phyloP scores from a whole-genome alignment of 2,113 vertebrate species.

The Apodemus speciosus region DNA sequence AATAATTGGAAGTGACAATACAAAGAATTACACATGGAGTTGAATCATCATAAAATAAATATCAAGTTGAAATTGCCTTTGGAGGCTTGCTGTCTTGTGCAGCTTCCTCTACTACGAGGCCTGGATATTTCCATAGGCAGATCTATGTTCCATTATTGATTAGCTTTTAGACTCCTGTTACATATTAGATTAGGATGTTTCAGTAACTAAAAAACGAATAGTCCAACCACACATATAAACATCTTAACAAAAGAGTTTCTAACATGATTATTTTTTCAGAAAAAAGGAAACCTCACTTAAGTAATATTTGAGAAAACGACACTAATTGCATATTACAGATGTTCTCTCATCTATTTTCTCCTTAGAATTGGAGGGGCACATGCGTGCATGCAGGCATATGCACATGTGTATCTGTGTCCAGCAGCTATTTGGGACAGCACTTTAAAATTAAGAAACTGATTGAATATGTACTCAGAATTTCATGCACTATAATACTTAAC shows the following conservation, averaged over 20 bases:
- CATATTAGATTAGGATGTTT: conserved; percentile 84
- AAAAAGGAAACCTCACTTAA: conserved; percentile 60
- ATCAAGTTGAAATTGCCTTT: conserved; percentile 84
- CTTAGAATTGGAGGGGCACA: not conserved
- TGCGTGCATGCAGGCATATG: not conserved
- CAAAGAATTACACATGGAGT: conserved; percentile 81
- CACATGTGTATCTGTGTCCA: not conserved
- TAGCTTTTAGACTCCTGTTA: conserved; percentile 86
- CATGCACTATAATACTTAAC: not conserved
- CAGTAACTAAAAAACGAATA: conserved; percentile 81
- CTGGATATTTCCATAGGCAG: conserved; percentile 78
- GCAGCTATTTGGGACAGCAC: not conserved
- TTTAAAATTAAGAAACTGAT: conserved; percentile 17
- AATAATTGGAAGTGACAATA: conserved; percentile 86
- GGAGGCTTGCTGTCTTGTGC: conserved; percentile 69
- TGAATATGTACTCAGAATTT: not conserved
- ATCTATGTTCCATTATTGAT: conserved; percentile 86
- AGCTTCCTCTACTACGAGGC: conserved; percentile 79
- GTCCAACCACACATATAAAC: conserved; percentile 78
- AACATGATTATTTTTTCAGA: conserved; percentile 55
- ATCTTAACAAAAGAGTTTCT: conserved; percentile 73
- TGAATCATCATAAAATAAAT: conserved; percentile 87
- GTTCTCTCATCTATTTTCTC: conserved; percentile 71
- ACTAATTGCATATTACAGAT: conserved; percentile 69
- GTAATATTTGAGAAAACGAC: conserved; percentile 77